Base-by-base conservation (phyloP, 2,113 vertebrate genomes). In the Acanthisitta chloris region DNA sequence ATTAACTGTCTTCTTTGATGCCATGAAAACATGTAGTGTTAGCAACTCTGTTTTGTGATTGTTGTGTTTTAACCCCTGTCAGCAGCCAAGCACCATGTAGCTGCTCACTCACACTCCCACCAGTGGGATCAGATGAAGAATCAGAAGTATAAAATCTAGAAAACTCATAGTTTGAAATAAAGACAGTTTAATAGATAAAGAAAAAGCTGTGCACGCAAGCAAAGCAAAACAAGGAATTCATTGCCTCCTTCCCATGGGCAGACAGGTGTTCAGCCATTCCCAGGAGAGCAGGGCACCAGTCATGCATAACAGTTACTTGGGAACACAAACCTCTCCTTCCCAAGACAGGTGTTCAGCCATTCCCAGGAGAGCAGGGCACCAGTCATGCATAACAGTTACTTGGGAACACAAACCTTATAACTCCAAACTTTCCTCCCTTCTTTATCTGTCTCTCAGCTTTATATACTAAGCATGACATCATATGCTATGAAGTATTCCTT, bases 291-390 rank as follows among this genome's bases (percentile, higher is more conserved):
- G 25, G 26, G 17, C 11, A 7, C 57, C 29, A 8, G n/a, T 31
- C 10, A 48, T 6, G 21, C 0, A 0, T 31, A 34, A 48, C 1
- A 6, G 20, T 1, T 1, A 34, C 10, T 13, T 17, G 28, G 17
- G 34, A 48, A 42, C n/a, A 31, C 2, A 42, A 31, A 26, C 16
- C 4, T 31, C 18, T n/a, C n/a, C n/a, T n/a, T n/a, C n/a, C n/a
- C n/a, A n/a, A n/a, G n/a, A n/a, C n/a, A n/a, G n/a, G n/a, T n/a
- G n/a, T n/a, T n/a, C n/a, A n/a, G n/a, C n/a, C n/a, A n/a, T n/a
- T n/a, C n/a, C n/a, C n/a, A n/a, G n/a, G n/a, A n/a, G n/a, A n/a
- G n/a, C n/a, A n/a, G n/a, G n/a, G n/a, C n/a, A n/a, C n/a, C n/a
- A n/a, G n/a, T n/a, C n/a, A n/a, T n/a, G n/a, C n/a, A n/a, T n/a